Evolutionary conservation across 2,797 vertebrate species (phyloP).

Genomic region (Lacerta agilis): DNA sequence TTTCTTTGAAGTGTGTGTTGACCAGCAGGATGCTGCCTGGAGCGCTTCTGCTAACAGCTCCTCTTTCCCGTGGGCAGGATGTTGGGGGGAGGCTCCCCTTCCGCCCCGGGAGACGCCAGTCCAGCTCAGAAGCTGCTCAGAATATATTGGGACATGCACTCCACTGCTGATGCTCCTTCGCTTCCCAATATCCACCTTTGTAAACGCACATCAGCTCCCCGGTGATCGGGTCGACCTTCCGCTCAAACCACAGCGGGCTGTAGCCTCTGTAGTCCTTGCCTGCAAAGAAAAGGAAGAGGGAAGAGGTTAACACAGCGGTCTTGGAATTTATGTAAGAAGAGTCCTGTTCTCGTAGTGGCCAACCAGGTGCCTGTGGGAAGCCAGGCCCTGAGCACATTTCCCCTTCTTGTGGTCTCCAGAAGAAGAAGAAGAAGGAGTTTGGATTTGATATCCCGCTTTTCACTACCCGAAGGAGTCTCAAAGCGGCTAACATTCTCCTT

Average conservation of each 20-base stretch:
- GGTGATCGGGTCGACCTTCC: slow-evolving; percentile 87
- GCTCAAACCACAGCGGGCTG: slow-evolving; percentile 93
- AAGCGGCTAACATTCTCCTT: too few species aligned
- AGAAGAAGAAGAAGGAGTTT: too few species aligned
- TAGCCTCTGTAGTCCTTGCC: slow-evolving; percentile 90
- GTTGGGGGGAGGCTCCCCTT: background rate
- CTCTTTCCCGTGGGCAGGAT: background rate
- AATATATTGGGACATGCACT: slow-evolving; percentile 91
- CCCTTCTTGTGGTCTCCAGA: too few species aligned
- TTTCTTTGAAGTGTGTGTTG: background rate
- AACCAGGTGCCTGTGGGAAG: too few species aligned
- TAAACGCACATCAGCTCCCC: slow-evolving; percentile 92
- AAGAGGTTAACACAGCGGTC: fast-evolving
- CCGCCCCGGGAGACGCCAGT: background rate
- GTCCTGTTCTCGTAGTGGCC: too few species aligned
- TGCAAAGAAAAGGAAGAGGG: slow-evolving; percentile 58
- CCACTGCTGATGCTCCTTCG: slow-evolving; percentile 94
- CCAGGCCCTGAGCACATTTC: too few species aligned
- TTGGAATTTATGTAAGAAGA: too few species aligned
- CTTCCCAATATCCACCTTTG: slow-evolving; percentile 97
- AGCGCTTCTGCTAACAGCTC: slow-evolving; percentile 43
- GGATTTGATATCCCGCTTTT: too few species aligned
- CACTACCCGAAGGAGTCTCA: too few species aligned
- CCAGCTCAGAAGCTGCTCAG: slow-evolving; percentile 74
- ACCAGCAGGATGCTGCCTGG: fast-evolving